Percentiles rank a stretch among this genome's conserved stretches.
These are phyloP conservation scores for Heteromurus nitidus DNA, from an alignment of 2,888 invertebrate genomes.

Conservation along the genomic window DNA sequence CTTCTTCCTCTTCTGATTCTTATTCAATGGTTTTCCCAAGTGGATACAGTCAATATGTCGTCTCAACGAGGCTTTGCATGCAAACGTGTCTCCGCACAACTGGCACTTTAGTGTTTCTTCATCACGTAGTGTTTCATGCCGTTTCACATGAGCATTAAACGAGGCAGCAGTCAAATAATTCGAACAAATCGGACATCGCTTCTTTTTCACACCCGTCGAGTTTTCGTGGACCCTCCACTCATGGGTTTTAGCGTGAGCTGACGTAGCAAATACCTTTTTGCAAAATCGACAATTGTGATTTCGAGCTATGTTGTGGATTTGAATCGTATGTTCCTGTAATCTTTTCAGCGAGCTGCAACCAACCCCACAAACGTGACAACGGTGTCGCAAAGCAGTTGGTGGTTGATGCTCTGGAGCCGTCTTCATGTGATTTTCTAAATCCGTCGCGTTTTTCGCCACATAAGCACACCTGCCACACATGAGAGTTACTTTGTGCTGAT, in stretches of 20 bases:
- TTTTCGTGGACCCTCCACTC: constrained; percentile 29
- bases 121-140: not conserved
- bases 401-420: not conserved
- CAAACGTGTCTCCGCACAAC: constrained; percentile 26
- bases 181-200: constrained; percentile 31
- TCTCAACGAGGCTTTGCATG: not conserved
- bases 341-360: not conserved
- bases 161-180: not conserved
- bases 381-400: not conserved
- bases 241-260: not conserved
- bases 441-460: constrained; percentile 31
- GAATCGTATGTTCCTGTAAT: not conserved
- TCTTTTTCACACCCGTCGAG: not conserved
- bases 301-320: constrained; percentile 18
- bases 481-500: not conserved
- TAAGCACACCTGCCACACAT: constrained; percentile 52
- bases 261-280: not conserved
- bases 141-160: not conserved
- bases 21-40: constrained; percentile 47
- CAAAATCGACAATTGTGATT: constrained; percentile 33
- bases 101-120: constrained; percentile 11
- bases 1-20: not conserved
- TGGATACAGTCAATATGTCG: constrained; percentile 49
- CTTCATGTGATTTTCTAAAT: constrained; percentile 29
- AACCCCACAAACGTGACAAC: not conserved